Percentiles rank a stretch among this genome's conserved stretches.
Conservation (phyloP, 2,888 invertebrate species). For the Neocrepidodera transversa region DNA sequence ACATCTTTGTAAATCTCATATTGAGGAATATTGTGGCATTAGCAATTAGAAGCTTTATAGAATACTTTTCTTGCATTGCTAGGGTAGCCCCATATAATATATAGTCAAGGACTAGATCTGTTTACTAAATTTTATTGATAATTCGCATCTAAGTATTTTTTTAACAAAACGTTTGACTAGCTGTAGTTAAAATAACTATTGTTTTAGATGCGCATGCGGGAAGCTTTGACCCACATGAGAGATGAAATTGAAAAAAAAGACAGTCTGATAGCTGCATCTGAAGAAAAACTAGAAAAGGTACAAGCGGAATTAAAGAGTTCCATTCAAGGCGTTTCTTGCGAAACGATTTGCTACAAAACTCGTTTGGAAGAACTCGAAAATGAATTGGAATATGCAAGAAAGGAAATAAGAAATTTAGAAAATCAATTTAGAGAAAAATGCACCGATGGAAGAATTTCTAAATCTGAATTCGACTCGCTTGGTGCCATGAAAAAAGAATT, state of each 20-base stretch:
- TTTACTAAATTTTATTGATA: too few relatives aligned
- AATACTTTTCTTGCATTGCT: too few relatives aligned
- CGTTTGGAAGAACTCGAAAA: constrained; percentile 46
- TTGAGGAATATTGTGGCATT: too few relatives aligned
- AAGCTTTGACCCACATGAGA: constrained; percentile 44
- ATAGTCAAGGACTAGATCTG: too few relatives aligned
- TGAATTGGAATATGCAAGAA: constrained; percentile 39
- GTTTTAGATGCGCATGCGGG: constrained; percentile 35
- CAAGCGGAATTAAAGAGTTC: constrained; percentile 52
- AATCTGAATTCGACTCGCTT: constrained; percentile 27
- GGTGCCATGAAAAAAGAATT: constrained; percentile 43
- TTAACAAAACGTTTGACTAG: too few relatives aligned
- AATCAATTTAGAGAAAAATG: constrained; percentile 35
- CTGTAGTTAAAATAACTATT: too few relatives aligned
- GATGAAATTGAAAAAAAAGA: constrained; percentile 54
- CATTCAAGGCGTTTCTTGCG: constrained; percentile 50
- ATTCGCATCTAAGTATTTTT: not conserved
- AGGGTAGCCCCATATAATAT: too few relatives aligned
- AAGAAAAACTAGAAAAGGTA: constrained; percentile 51
- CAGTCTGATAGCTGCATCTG: constrained; percentile 50
- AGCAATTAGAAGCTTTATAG: too few relatives aligned
- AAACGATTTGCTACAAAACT: constrained; percentile 48
- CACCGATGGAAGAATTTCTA: constrained; percentile 29
- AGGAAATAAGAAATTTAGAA: constrained; percentile 40
- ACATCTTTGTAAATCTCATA: too few relatives aligned